Evolutionary conservation across 2,797 vertebrate species (phyloP).

Genomic region (Mus minutoides): DNA sequence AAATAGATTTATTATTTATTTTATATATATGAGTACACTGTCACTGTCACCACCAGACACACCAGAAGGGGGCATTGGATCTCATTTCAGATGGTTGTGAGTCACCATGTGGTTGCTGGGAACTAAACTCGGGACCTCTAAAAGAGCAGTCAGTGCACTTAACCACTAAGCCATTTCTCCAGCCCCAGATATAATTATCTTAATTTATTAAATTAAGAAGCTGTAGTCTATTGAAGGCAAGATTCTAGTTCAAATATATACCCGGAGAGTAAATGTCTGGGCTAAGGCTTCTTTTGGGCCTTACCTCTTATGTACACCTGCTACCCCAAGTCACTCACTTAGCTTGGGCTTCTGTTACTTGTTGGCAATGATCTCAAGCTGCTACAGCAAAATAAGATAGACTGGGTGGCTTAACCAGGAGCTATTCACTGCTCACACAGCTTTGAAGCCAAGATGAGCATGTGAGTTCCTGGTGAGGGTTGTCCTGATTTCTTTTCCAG

Average conservation of each 20-base stretch:
- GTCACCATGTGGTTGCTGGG: neutral
- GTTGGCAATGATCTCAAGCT: neutral
- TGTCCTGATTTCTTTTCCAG: neutral
- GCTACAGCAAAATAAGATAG: neutral
- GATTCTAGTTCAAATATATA: neutral
- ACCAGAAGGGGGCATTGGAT: neutral
- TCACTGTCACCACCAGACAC: neutral
- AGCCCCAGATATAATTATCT: neutral
- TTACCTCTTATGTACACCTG: neutral
- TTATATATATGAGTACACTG: neutral
- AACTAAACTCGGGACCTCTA: neutral
- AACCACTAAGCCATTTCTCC: neutral
- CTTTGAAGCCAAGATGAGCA: neutral
- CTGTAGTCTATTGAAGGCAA: neutral
- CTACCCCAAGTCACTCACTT: neutral
- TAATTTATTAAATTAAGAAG: neutral
- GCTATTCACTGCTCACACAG: too few relatives aligned
- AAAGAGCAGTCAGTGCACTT: neutral
- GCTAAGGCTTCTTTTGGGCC: neutral
- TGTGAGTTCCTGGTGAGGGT: neutral
- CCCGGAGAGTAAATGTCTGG: too few relatives aligned
- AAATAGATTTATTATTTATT: neutral
- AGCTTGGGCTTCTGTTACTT: neutral
- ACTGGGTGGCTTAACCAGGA: neutral
- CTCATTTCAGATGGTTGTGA: neutral